Percentiles rank a stretch among this genome's conserved stretches.
phyloP scores from a whole-genome alignment of 2,888 invertebrate genomes.

The Andrena fulva region DNA sequence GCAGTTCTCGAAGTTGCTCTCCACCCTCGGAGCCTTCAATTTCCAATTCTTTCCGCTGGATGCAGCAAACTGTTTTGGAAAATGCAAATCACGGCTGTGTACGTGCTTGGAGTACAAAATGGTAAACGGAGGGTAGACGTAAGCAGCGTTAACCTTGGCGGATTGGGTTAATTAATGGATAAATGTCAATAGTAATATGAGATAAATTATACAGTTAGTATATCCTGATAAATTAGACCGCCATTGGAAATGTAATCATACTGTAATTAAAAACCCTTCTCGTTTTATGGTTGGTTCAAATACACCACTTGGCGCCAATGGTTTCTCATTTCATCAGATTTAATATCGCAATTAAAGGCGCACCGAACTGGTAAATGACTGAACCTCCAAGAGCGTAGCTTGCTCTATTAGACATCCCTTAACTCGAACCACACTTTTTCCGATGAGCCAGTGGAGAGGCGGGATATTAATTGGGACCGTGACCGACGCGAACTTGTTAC shows the following conservation, averaged over 20 bases:
- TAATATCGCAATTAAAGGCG: conserved; percentile 20
- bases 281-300: neutral
- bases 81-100: conserved; percentile 40
- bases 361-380: conserved; percentile 16
- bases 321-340: conserved; percentile 21
- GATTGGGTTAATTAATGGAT: conserved; percentile 17
- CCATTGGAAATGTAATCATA: neutral
- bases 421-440: neutral
- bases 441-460: neutral
- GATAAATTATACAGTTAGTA: no score
- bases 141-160: conserved; percentile 20
- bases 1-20: neutral
- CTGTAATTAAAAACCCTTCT: neutral
- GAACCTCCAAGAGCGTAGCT: neutral
- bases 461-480: conserved; percentile 33
- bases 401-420: conserved; percentile 27
- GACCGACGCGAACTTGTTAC: conserved; percentile 28
- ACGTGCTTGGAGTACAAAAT: conserved; percentile 24
- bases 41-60: conserved; percentile 13
- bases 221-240: no score
- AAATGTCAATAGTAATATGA: neutral
- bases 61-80: conserved; percentile 16
- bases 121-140: conserved; percentile 1
- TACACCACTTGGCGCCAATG: neutral
- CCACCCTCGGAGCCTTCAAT: neutral